Evolutionary conservation across 2,113 vertebrate species (phyloP).

Genomic region (Archocentrus centrarchus): DNA sequence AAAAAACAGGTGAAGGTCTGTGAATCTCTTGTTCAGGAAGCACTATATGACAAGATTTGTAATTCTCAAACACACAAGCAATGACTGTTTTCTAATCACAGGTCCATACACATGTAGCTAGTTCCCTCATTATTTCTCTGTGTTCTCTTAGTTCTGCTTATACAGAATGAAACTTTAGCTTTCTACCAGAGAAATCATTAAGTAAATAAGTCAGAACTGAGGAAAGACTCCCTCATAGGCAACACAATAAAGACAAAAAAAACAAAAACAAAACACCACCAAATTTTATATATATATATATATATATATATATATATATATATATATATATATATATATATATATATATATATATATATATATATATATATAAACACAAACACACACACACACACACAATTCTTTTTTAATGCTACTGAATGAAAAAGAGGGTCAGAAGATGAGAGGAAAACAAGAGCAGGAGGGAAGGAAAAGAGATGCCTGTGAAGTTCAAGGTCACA

Average conservation of each 20-base stretch:
- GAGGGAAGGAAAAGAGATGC: conserved; percentile 30
- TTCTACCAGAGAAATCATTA: conserved; percentile 15
- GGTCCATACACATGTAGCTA: not conserved
- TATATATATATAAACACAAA: rapidly evolving
- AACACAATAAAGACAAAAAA: not conserved
- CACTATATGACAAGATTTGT: conserved; percentile 35
- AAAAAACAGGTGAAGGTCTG: not conserved
- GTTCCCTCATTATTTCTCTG: too few relatives aligned
- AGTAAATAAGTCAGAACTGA: not conserved
- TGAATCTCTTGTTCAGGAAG: not conserved
- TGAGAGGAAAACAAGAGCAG: not conserved
- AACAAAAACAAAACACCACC: too few relatives aligned
- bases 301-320: too few relatives aligned
- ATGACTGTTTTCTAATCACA: conserved; percentile 28
- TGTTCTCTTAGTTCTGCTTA: conserved; percentile 26
- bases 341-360: too few relatives aligned
- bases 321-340: too few relatives aligned
- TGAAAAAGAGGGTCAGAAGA: not conserved
- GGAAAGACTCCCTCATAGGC: not conserved
- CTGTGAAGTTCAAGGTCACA: conserved; percentile 57
- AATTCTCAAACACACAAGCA: conserved; percentile 16
- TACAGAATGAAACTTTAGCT: conserved; percentile 33
- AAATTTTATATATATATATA: too few relatives aligned
- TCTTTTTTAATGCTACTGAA: not conserved
- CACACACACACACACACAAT: too few relatives aligned